Evolutionary conservation across 2,797 vertebrate genomes (phyloP).

Genomic region (Spinus pinus): DNA sequence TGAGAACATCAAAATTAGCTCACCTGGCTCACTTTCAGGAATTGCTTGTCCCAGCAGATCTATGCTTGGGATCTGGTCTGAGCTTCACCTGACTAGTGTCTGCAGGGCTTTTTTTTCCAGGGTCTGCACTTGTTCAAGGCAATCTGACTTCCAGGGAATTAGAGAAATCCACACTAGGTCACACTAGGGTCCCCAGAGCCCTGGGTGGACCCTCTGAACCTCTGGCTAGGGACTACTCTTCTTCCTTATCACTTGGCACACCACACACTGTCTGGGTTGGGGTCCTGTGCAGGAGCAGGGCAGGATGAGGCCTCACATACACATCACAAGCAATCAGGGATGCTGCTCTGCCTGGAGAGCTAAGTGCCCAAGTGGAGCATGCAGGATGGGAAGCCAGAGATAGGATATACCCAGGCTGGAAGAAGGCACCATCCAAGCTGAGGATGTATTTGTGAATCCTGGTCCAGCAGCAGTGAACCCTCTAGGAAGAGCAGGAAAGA

Average conservation of each 20-base stretch:
- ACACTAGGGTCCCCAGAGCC: not conserved
- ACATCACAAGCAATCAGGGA: not conserved
- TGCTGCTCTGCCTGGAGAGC: not conserved
- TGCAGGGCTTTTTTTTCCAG: not conserved
- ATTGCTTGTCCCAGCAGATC: not conserved
- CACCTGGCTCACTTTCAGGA: not conserved
- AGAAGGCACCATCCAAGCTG: not conserved
- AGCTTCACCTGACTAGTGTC: not conserved
- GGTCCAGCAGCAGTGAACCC: not conserved
- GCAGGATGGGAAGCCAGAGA: not conserved
- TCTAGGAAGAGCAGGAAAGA: not conserved
- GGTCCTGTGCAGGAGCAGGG: not conserved
- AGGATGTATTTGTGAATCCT: not conserved
- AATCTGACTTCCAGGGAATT: not conserved
- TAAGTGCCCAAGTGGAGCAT: not conserved
- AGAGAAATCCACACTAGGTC: not conserved
- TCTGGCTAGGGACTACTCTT: not conserved
- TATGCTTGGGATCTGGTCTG: not conserved
- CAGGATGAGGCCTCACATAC: not conserved
- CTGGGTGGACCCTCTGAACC: not conserved
- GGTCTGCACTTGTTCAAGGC: not conserved
- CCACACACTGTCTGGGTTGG: not conserved
- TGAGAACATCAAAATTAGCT: not conserved
- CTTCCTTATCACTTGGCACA: not conserved
- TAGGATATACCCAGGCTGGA: accelerated